A percentile compares a stretch with the other conserved stretches of the same genome.
Conservation (phyloP, 2,888 invertebrate species). For the Stramonita haemastoma region DNA sequence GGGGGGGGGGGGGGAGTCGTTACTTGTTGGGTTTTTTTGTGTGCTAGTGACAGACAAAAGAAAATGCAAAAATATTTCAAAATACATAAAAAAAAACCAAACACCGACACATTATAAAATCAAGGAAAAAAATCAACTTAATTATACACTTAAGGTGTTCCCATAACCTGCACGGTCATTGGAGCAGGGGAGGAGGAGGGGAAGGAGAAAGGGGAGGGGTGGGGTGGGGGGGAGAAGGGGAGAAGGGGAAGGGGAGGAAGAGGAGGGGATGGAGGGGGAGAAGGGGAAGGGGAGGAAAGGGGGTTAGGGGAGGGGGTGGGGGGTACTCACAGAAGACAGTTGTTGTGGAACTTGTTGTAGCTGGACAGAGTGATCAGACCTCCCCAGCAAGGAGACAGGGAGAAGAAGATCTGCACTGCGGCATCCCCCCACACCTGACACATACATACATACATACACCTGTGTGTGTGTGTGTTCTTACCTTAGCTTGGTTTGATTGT, state of each 20-base stretch:
- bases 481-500: too few species aligned
- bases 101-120: too few species aligned
- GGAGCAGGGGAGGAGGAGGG: background rate
- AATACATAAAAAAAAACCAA: too few species aligned
- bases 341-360: constrained; percentile 80
- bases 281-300: background rate
- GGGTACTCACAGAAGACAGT: constrained; percentile 86
- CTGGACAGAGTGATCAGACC: constrained; percentile 90
- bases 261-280: background rate
- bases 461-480: too few species aligned
- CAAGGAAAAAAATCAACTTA: too few species aligned
- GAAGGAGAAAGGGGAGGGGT: background rate
- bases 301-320: background rate
- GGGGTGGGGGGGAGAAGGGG: background rate
- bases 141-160: too few species aligned
- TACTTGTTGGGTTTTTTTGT: too few species aligned
- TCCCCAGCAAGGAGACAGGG: constrained; percentile 91
- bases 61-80: too few species aligned
- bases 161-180: too few species aligned
- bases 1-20: too few species aligned
- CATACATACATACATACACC: background rate
- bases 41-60: too few species aligned
- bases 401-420: constrained; percentile 89
- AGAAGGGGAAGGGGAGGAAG: background rate
- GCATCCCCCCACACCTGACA: constrained; percentile 65